These are phyloP conservation scores for Melangyna quadrimaculata DNA, from an alignment of 2,888 invertebrate species.

Conservation along the genomic window DNA sequence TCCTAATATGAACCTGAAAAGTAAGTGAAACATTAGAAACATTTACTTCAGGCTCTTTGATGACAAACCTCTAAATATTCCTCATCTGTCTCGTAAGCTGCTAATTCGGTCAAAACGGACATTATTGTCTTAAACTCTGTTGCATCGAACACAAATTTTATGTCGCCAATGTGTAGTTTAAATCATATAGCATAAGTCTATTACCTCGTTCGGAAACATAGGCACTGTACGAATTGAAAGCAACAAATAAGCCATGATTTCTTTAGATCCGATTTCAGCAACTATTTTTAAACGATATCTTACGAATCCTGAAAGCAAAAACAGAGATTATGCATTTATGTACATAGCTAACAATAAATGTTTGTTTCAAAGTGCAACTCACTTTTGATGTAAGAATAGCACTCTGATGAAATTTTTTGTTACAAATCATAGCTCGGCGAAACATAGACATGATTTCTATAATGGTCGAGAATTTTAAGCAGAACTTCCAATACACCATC, in stretches of 20 bases:
- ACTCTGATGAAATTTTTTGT: constrained; percentile 91
- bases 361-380: not conserved
- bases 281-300: constrained; percentile 76
- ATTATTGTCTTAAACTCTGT: constrained; percentile 76
- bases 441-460: constrained; percentile 90
- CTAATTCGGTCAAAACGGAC: constrained; percentile 74
- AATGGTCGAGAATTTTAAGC: constrained; percentile 90
- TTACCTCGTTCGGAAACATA: constrained; percentile 25
- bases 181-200: constrained; percentile 79
- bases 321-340: not conserved
- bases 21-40: not conserved
- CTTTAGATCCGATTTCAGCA: constrained; percentile 72
- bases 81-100: constrained; percentile 76
- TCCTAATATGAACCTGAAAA: constrained; percentile 76
- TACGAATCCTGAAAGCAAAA: constrained; percentile 74
- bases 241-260: constrained; percentile 75
- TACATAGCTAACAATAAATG: no score
- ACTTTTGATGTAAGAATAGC: constrained; percentile 38
- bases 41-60: no score
- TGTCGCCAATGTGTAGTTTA: constrained; percentile 78
- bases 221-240: constrained; percentile 76
- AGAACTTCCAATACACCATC: constrained; percentile 93
- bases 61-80: constrained; percentile 76
- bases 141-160: constrained; percentile 76
- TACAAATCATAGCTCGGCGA: constrained; percentile 95